phyloP scores from a whole-genome alignment of 2,113 vertebrate genomes.

The Oreocharis arfaki region DNA sequence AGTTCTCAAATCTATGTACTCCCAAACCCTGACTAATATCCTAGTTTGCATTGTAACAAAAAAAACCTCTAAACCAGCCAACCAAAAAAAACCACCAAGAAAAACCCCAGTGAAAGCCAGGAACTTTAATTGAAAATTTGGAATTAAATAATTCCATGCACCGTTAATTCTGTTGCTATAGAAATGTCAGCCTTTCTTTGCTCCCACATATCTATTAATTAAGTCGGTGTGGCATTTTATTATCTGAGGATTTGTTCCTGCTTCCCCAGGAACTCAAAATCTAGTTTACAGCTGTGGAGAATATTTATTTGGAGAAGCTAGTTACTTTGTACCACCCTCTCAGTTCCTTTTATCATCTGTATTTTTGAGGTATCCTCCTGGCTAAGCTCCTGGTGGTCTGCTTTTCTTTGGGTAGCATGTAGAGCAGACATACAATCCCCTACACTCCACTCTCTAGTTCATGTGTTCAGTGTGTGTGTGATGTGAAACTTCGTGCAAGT shows the following conservation, averaged over 20 bases:
- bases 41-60: background rate
- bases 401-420: background rate
- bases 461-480: background rate
- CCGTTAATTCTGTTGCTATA: conserved; percentile 19
- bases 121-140: background rate
- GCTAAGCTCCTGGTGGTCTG: background rate
- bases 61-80: background rate
- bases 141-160: background rate
- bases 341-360: background rate
- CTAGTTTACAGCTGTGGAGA: background rate
- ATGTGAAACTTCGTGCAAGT: background rate
- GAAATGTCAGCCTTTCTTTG: conserved; percentile 28
- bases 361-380: conserved; percentile 11
- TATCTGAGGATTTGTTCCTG: conserved; percentile 8
- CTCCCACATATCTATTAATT: conserved; percentile 21
- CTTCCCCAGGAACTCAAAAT: background rate
- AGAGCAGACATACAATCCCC: background rate
- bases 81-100: background rate
- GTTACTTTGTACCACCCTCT: conserved; percentile 17
- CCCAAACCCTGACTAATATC: background rate
- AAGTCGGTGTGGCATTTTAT: background rate
- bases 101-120: background rate
- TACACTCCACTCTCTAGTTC: background rate
- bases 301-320: conserved; percentile 37
- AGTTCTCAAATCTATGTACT: background rate